Base-by-base conservation (phyloP, 2,888 invertebrate species). In the Aporophyla lueneburgensis region DNA sequence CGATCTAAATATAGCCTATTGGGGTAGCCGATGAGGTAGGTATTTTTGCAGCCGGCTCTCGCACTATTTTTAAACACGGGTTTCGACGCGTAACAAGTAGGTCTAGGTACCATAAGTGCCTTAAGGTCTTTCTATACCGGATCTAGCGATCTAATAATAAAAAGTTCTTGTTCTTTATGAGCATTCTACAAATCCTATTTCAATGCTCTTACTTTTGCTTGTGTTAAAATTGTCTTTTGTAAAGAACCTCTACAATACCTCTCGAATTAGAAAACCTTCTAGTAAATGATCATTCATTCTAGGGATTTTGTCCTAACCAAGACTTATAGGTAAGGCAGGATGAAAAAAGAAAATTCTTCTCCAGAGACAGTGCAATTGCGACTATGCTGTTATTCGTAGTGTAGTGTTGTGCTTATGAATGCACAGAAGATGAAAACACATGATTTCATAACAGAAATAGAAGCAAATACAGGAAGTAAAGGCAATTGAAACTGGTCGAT, bases 401-500 rank as follows among this genome's bases (percentile, higher is more conserved):
- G 19, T 69, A 33, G 3, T 70, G 27, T 58, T 63, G 46, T 63
- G n/a, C n/a, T 58, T 63, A 40, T 63, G 21, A 68, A 71, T 62
- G 53, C 71, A 56, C 59, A 65, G 19, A 69, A 69, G 63, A 66
- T 69, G 61, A 83, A 81, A 66, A 74, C 61, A 43, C 49, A 75
- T 75, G 62, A 84, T 81, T 84, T 81, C 77, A 62, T 81, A 83
- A 82, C 74, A 84, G 66, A 82, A 88, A 83, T 81, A 85, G 82
- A 82, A 88, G 89, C 85, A 88, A 92, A 93, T 91, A 91, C 93
- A 93, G 95, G 94, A 95, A 94, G 89, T 88, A 79, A 78, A 76
- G 82, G 85, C 75, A 87, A 88, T 87, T 88, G 89, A 81, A 87
- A 89, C 86, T 89, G 88, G 88, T 90, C 89, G 88, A 91, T 90